Evolutionary conservation across 2,113 vertebrate species (phyloP).

Genomic region (Edolisoma coerulescens): DNA sequence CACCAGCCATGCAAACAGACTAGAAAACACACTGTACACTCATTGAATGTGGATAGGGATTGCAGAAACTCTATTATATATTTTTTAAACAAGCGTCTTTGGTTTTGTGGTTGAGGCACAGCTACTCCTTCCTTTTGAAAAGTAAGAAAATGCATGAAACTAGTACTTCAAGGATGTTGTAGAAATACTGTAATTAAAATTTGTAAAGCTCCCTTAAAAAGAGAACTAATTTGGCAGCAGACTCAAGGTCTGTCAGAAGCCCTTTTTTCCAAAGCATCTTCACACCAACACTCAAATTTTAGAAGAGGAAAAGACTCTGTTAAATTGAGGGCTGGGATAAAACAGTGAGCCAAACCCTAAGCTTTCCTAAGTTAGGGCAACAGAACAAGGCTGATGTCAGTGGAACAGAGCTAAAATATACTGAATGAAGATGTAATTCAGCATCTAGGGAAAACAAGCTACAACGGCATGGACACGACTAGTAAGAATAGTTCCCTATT

Average conservation of each 20-base stretch:
- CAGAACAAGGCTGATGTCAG: background rate
- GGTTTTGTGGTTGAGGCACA: background rate
- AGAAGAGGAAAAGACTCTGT: background rate
- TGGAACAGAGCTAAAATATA: background rate
- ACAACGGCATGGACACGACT: rapidly evolving
- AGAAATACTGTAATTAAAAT: background rate
- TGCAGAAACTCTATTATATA: background rate
- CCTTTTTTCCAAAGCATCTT: background rate
- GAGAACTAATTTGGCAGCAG: background rate
- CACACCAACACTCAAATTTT: background rate
- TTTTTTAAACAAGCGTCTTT: background rate
- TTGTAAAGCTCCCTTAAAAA: background rate
- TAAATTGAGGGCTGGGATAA: background rate
- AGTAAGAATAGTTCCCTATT: background rate
- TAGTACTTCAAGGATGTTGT: background rate
- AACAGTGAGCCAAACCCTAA: background rate
- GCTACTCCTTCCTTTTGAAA: background rate
- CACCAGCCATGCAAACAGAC: background rate
- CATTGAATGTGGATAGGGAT: background rate
- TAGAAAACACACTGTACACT: background rate
- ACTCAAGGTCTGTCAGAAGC: background rate
- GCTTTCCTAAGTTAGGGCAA: background rate
- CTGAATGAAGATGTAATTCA: background rate
- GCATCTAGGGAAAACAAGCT: background rate
- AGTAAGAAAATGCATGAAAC: background rate